Evolutionary conservation across 2,797 vertebrate species (phyloP), one percentile per base, ranked within the genome.

Genomic region (Serranus cabrilla): DNA sequence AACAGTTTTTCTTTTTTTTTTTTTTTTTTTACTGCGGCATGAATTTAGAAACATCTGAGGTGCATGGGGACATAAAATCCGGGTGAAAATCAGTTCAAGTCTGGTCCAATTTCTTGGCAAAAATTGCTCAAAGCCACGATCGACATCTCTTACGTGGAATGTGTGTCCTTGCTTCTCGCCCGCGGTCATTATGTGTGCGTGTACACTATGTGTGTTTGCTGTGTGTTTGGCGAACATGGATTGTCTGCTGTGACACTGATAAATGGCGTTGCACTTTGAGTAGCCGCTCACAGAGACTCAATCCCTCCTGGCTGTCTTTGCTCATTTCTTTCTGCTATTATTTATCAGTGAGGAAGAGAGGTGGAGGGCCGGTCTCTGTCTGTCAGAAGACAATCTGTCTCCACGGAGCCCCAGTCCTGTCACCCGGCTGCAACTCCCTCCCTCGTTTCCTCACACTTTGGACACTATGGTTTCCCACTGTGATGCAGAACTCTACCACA

Each of bases 201-300:
- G 45, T 57, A 9, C 2, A 4, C 31, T 49, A 25, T 58, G 54
- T 83, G 74, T 76, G 58, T 76, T 78, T 75, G 39, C 61, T 14
- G 57, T 76, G 78, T 59, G 80, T 74, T 87, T 75, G 45, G 51
- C 70, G 56, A 71, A 71, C 71, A 57, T 21, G 70, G 73, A 83
- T 79, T 73, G 87, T 87, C 81, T 82, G 80, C 80, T 34, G 51
- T 90, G 91, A 93, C 92, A 89, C 83, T 93, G 92, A 95, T 91
- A 84, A 92, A 94, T 91, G 85, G 80, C 61, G 21, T 55, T 71
- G 81, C 76, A 89, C 86, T 84, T 82, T 84, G 82, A 89, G 81
- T 59, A 78, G 78, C 60, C 46, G 71, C 73, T 82, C 80, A 64
- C 72, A 39, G 80, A 77, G 81, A 76, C 84, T 84, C 86, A 61